phyloP scores from a whole-genome alignment of 2,797 vertebrate genomes.

The Aldrovandia affinis region DNA sequence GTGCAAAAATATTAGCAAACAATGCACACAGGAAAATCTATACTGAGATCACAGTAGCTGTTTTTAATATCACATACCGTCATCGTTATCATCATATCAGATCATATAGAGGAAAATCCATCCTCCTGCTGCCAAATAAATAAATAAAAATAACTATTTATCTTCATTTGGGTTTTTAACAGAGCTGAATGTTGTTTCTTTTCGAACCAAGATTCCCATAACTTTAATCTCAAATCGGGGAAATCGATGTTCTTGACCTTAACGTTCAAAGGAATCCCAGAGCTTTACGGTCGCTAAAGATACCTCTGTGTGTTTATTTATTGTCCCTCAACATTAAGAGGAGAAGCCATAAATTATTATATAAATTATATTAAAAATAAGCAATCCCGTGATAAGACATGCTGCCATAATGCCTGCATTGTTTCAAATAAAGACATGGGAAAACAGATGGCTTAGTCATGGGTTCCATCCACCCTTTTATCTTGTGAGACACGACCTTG shows the following conservation, averaged over 20 bases:
- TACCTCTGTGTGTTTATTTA: conserved; percentile 37
- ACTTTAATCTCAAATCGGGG: conserved; percentile 26
- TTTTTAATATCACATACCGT: not conserved
- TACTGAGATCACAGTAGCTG: conserved; percentile 11
- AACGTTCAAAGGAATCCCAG: conserved; percentile 19
- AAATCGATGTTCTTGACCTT: conserved; percentile 42
- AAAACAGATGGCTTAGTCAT: conserved; percentile 44
- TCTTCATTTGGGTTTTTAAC: not conserved
- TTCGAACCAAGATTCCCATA: conserved; percentile 33
- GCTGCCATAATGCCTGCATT: conserved; percentile 27
- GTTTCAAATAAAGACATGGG: conserved; percentile 19
- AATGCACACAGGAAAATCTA: not conserved
- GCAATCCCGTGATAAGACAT: conserved; percentile 34
- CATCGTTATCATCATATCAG: too few relatives aligned
- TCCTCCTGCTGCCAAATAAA: too few relatives aligned
- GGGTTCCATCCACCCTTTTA: conserved; percentile 24
- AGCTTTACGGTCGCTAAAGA: conserved; percentile 35
- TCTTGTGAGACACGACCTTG: conserved; percentile 33
- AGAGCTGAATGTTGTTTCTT: conserved; percentile 34
- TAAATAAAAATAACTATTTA: too few relatives aligned
- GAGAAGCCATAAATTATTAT: conserved; percentile 33
- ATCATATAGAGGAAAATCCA: too few relatives aligned
- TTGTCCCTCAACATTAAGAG: conserved; percentile 33
- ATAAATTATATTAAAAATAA: not conserved
- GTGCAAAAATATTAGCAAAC: not conserved